These are phyloP conservation scores for Brachyptera putata DNA, from an alignment of 2,888 invertebrate genomes.

Conservation along the genomic window DNA sequence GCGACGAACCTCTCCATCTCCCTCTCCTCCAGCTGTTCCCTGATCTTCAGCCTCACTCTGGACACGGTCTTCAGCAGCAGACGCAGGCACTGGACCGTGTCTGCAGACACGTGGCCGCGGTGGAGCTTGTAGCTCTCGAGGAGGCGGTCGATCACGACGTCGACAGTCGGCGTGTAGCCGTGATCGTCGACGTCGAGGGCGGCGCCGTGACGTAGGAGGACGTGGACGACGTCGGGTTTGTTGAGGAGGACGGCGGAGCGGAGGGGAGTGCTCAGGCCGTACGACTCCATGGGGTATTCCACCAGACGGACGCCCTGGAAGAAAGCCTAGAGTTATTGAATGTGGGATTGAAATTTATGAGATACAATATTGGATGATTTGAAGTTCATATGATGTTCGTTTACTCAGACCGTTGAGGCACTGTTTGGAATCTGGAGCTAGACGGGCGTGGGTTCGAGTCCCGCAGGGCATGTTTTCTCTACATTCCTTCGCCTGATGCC, in stretches of 20 bases:
- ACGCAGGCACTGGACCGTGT: conserved; percentile 64
- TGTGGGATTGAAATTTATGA: too few species aligned
- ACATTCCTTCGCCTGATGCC: too few species aligned
- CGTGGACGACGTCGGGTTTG: conserved; percentile 67
- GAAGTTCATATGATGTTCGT: too few species aligned
- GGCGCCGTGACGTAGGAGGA: conserved; percentile 65
- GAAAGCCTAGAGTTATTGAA: conserved; percentile 35
- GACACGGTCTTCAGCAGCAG: conserved; percentile 62
- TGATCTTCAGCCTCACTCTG: conserved; percentile 51
- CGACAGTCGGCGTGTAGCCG: conserved; percentile 37
- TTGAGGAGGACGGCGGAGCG: conserved; percentile 71
- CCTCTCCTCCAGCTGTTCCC: conserved; percentile 44
- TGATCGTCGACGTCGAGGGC: conserved; percentile 41
- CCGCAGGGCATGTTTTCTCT: too few species aligned
- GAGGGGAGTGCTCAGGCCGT: conserved; percentile 67
- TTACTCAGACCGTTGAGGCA: too few species aligned
- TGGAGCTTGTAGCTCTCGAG: conserved; percentile 46
- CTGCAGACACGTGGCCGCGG: not conserved
- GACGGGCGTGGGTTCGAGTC: too few species aligned
- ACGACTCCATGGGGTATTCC: conserved; percentile 78
- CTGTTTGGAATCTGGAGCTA: too few species aligned
- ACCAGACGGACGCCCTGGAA: conserved; percentile 55
- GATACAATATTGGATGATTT: too few species aligned
- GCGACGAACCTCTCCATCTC: conserved; percentile 42
- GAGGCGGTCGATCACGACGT: conserved; percentile 52